Evolutionary conservation across 2,888 invertebrate species (phyloP).

Genomic region (Notodonta dromedarius): DNA sequence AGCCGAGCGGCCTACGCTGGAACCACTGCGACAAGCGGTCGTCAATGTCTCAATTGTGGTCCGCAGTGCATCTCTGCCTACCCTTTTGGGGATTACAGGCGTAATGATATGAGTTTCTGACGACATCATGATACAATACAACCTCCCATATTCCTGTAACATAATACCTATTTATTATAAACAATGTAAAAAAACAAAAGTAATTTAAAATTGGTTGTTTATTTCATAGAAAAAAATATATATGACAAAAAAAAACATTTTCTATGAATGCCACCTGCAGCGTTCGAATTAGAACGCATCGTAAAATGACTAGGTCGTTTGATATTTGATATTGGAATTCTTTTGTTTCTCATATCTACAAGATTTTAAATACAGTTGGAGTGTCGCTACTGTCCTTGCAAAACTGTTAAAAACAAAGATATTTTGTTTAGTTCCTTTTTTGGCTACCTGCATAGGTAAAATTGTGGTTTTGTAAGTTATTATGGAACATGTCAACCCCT

Average conservation of each 20-base stretch:
- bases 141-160: too few species aligned
- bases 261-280: constrained; percentile 65
- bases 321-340: constrained; percentile 41
- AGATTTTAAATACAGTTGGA: constrained; percentile 8
- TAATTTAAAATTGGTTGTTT: too few species aligned
- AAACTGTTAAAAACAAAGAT: background rate
- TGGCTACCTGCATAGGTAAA: background rate
- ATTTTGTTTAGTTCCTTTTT: background rate
- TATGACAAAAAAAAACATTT: constrained; percentile 46
- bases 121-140: too few species aligned
- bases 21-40: too few species aligned
- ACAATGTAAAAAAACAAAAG: too few species aligned
- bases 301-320: constrained; percentile 54
- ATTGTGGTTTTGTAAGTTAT: constrained; percentile 35
- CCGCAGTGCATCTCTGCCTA: too few species aligned
- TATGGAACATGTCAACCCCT: constrained; percentile 54
- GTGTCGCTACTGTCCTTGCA: background rate
- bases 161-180: too few species aligned
- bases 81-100: too few species aligned
- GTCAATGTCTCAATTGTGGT: too few species aligned
- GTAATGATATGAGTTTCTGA: too few species aligned
- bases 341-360: constrained; percentile 48
- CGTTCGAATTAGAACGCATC: constrained; percentile 45
- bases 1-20: too few species aligned
- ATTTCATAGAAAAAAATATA: background rate